A percentile compares a stretch with the other conserved stretches of the same genome.
Evolutionary conservation across 2,888 invertebrate genomes (phyloP).

Genomic region (Lasioglossum leucozonium): DNA sequence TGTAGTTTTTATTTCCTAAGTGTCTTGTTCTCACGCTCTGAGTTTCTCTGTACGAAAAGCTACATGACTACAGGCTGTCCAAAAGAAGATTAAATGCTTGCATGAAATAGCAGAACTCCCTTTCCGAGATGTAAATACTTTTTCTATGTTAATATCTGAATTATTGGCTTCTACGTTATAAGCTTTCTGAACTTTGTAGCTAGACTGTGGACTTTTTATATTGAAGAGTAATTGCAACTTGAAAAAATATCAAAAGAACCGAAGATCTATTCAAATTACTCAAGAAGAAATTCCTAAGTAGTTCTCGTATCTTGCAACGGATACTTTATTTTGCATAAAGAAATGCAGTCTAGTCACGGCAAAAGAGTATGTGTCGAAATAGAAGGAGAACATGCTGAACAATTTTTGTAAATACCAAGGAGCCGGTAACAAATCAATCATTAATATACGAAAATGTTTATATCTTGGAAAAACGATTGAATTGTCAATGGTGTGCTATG

Average conservation of each 20-base stretch:
- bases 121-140: neutral
- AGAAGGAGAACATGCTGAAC: neutral
- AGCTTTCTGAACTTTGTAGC: neutral
- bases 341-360: neutral
- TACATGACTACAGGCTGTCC: constrained; percentile 8
- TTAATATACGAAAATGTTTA: too few relatives aligned
- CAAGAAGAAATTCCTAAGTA: neutral
- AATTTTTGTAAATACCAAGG: neutral
- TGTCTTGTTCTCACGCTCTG: constrained; percentile 11
- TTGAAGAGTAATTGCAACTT: neutral
- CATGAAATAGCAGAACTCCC: neutral
- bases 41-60: constrained; percentile 14
- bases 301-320: neutral
- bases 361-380: neutral
- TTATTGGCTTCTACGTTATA: neutral
- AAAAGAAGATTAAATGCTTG: neutral
- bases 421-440: neutral
- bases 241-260: neutral
- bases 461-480: too few relatives aligned
- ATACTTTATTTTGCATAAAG: neutral
- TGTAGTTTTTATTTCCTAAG: constrained; percentile 15
- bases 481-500: neutral
- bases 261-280: neutral
- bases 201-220: neutral
- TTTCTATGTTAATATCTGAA: neutral